Percentiles rank a stretch among this genome's conserved stretches.
Evolutionary conservation across 2,113 vertebrate genomes (phyloP).

Genomic region (Pseudonaja textilis): DNA sequence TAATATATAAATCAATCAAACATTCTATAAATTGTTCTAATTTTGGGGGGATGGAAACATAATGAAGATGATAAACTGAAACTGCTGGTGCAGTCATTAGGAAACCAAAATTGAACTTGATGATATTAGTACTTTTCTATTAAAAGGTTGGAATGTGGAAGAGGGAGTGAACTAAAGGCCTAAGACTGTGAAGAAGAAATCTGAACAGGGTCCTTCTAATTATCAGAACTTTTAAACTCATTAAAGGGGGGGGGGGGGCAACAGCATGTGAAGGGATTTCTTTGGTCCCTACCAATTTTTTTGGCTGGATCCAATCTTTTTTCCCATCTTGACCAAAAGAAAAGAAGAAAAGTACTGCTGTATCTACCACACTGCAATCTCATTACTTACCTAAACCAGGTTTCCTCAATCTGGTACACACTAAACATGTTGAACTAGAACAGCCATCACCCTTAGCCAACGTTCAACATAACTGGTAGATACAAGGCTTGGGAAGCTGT

Average conservation of each 20-base stretch:
- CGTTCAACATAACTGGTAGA: background rate
- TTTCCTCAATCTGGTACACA: background rate
- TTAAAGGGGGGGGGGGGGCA: background rate
- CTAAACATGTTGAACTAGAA: background rate
- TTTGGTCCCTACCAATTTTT: background rate
- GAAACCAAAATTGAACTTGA: background rate
- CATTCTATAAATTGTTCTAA: background rate
- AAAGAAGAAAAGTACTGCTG: too few species aligned
- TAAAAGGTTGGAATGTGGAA: background rate
- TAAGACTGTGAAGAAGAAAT: background rate
- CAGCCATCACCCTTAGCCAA: background rate
- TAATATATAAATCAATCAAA: background rate
- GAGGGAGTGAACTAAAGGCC: background rate
- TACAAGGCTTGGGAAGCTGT: background rate
- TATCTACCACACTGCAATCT: background rate
- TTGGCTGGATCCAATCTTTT: background rate
- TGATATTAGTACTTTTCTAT: background rate
- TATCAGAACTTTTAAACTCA: background rate
- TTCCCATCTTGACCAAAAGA: background rate
- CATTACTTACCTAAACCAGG: background rate
- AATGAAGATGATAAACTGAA: background rate
- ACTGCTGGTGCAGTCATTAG: background rate
- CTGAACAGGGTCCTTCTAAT: background rate
- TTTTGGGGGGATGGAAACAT: background rate
- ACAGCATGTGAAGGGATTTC: background rate